These are phyloP conservation scores for Acanthosepion esculentum DNA, from an alignment of 2,888 invertebrate genomes.

Conservation along the genomic window DNA sequence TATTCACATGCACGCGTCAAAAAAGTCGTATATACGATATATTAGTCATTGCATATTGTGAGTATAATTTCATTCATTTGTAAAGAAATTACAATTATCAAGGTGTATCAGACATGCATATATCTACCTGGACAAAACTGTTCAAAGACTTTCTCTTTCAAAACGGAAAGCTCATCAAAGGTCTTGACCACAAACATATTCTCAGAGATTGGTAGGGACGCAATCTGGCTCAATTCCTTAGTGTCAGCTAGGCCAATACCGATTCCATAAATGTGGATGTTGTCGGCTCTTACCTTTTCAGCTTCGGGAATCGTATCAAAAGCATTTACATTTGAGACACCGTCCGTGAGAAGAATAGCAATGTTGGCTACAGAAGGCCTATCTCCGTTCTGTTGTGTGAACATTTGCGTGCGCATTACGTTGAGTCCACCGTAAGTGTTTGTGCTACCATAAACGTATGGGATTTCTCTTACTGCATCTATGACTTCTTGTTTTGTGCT, in stretches of 20 bases:
- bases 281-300: conserved; percentile 53
- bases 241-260: conserved; percentile 63
- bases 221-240: conserved; percentile 62
- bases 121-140: conserved; percentile 59
- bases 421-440: conserved; percentile 70
- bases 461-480: conserved; percentile 61
- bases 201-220: conserved; percentile 58
- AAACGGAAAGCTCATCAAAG: conserved; percentile 52
- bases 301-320: conserved; percentile 67
- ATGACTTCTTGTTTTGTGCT: conserved; percentile 56
- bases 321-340: conserved; percentile 67
- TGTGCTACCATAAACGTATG: conserved; percentile 67
- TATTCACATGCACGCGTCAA: too few relatives aligned
- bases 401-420: conserved; percentile 63
- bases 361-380: conserved; percentile 56
- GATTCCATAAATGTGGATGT: conserved; percentile 56
- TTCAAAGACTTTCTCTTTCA: conserved; percentile 58
- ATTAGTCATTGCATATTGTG: background rate
- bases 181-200: conserved; percentile 59
- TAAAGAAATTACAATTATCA: background rate
- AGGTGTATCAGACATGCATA: background rate
- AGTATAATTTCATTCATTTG: background rate
- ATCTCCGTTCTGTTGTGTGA: conserved; percentile 64
- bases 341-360: background rate
- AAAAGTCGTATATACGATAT: too few relatives aligned